Conservation (phyloP, 35 echinoderm and acorn worm genomes). For the Ophioderma brevispina region DNA sequence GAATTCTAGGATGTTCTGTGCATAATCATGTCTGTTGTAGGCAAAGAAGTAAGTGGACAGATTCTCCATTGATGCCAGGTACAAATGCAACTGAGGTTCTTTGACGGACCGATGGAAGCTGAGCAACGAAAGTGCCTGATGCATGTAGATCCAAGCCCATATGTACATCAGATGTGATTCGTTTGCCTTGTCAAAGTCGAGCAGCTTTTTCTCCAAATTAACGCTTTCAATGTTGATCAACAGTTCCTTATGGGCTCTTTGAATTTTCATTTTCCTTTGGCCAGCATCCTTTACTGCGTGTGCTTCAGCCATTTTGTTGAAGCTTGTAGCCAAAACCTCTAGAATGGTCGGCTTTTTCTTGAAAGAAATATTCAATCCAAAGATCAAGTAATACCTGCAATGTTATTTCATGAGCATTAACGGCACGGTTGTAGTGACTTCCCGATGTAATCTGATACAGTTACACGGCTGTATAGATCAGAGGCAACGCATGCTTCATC, state of each 20-base stretch:
- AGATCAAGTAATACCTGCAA: conserved; percentile 23
- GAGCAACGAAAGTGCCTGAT: too few species aligned
- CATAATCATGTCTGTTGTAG: conserved; percentile 19
- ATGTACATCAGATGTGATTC: not conserved
- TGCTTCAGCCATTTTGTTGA: too few species aligned
- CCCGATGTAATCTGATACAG: conserved; percentile 30
- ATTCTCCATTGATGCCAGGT: conserved; percentile 21
- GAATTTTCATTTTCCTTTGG: not conserved
- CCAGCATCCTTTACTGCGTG: too few species aligned
- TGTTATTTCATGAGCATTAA: conserved; percentile 22
- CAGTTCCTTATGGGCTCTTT: conserved; percentile 14
- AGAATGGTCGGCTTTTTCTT: not conserved
- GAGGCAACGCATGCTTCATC: conserved; percentile 8
- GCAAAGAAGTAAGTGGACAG: conserved; percentile 36
- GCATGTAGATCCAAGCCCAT: not conserved
- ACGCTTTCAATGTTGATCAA: conserved; percentile 6
- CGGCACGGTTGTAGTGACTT: conserved; percentile 27
- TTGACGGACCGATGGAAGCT: too few species aligned
- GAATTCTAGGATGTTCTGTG: conserved; percentile 32
- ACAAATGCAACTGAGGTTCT: too few species aligned
- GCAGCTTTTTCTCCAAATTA: not conserved
- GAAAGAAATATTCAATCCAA: conserved; percentile 28
- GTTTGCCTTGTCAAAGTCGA: not conserved
- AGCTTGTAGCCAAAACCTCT: conserved; percentile 5
- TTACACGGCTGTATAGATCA: conserved; percentile 20